Percentiles rank a stretch among this genome's conserved stretches.
phyloP scores from a whole-genome alignment of 2,888 invertebrate species.

The Metallyticus violacea region DNA sequence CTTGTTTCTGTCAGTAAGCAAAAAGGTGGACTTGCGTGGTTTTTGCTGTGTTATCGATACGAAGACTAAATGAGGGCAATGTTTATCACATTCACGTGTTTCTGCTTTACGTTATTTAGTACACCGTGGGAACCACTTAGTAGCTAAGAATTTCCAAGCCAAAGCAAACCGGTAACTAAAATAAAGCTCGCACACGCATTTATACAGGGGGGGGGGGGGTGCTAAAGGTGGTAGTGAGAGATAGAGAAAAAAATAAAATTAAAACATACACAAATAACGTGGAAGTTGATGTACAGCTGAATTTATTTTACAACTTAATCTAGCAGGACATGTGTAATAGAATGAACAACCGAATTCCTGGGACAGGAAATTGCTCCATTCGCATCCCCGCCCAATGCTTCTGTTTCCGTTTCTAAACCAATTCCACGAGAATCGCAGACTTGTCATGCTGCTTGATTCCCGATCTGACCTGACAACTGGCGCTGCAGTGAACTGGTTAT shows the following conservation, averaged over 20 bases:
- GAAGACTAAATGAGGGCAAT: not conserved
- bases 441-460: not conserved
- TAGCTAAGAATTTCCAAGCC: not conserved
- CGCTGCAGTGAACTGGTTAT: not conserved
- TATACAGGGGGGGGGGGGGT: too few species aligned
- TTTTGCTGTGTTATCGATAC: not conserved
- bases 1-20: not conserved
- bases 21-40: not conserved
- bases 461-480: not conserved
- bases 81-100: not conserved
- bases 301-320: not conserved
- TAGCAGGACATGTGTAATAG: not conserved
- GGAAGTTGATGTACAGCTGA: too few species aligned
- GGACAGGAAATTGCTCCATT: not conserved
- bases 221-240: too few species aligned
- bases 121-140: not conserved
- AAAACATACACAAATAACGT: too few species aligned
- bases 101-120: not conserved
- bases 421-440: not conserved
- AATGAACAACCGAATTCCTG: not conserved
- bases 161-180: not conserved
- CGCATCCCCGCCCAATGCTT: not conserved
- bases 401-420: not conserved
- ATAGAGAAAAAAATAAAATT: too few species aligned
- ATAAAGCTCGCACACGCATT: too few species aligned